phyloP scores from a whole-genome alignment of 2,888 invertebrate species.

The Folsomia manolachei region DNA sequence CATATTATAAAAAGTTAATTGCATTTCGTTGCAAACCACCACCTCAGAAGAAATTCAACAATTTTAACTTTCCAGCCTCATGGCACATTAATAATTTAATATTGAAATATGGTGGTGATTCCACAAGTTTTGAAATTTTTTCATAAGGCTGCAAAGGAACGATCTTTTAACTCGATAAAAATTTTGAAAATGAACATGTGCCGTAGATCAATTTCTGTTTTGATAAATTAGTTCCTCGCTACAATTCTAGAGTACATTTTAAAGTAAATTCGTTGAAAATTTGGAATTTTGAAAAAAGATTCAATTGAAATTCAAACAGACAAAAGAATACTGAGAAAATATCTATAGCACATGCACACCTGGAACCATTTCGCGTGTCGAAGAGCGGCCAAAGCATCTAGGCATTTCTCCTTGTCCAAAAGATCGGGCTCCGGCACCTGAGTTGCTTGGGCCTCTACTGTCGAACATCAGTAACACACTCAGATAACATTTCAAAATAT shows the following conservation, averaged over 20 bases:
- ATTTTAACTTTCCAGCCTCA: constrained; percentile 59
- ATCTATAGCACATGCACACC: constrained; percentile 64
- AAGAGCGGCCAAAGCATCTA: constrained; percentile 99
- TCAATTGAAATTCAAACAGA: not conserved
- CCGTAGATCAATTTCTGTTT: constrained; percentile 49
- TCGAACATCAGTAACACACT: constrained; percentile 51
- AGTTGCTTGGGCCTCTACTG: constrained; percentile 51
- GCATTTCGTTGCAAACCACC: constrained; percentile 33
- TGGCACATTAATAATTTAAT: constrained; percentile 48
- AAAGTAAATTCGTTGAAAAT: not conserved
- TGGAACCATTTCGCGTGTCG: constrained; percentile 99
- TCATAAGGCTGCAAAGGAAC: constrained; percentile 55
- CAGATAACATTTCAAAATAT: constrained; percentile 41
- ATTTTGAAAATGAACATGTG: constrained; percentile 44
- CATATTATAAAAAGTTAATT: too few species aligned
- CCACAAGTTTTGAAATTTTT: constrained; percentile 30
- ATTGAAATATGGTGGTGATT: not conserved
- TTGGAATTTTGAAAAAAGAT: not conserved
- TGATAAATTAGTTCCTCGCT: constrained; percentile 11
- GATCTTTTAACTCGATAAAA: constrained; percentile 14
- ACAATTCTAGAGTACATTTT: too few species aligned
- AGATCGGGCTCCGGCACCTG: constrained; percentile 69
- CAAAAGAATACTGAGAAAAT: constrained; percentile 29
- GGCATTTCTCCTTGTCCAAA: constrained; percentile 98
- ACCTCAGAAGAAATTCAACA: constrained; percentile 41